Conservation (phyloP, 2,797 vertebrate species). For the Erpetoichthys calabaricus region DNA sequence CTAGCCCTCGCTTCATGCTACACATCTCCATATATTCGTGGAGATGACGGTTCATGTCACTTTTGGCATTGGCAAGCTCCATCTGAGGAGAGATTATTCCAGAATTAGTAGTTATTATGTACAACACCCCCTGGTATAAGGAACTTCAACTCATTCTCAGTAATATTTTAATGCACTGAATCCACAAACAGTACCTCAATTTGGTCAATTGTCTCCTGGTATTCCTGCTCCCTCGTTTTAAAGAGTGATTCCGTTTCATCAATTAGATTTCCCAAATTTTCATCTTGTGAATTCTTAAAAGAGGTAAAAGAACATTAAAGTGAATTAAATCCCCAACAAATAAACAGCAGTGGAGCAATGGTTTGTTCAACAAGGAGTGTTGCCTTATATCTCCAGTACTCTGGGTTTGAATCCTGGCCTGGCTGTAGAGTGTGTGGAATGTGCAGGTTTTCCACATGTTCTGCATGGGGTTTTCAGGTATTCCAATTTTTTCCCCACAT, state of each 20-base stretch:
- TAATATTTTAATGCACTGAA: too few relatives aligned
- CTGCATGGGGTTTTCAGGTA: too few relatives aligned
- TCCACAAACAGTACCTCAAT: slow-evolving; percentile 64
- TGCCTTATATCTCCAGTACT: too few relatives aligned
- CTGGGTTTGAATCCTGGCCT: too few relatives aligned
- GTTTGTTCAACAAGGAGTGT: not conserved
- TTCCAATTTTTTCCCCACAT: too few relatives aligned
- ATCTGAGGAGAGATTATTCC: slow-evolving; percentile 34
- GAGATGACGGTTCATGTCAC: slow-evolving; percentile 84
- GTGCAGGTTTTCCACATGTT: too few relatives aligned
- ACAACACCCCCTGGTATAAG: too few relatives aligned
- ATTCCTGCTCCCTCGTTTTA: slow-evolving; percentile 89
- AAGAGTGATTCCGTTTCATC: slow-evolving; percentile 91
- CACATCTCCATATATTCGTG: slow-evolving; percentile 97
- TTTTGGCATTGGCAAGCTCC: slow-evolving; percentile 83
- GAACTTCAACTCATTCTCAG: too few relatives aligned
- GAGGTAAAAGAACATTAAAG: slow-evolving; percentile 12
- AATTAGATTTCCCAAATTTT: slow-evolving; percentile 85
- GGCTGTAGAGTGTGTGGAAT: too few relatives aligned
- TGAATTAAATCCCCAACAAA: not conserved
- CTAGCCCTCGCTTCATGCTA: slow-evolving; percentile 83
- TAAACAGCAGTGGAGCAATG: not conserved
- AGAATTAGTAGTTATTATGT: too few relatives aligned
- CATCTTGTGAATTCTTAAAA: slow-evolving; percentile 61
- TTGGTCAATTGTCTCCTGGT: slow-evolving; percentile 93